Percentiles rank a stretch among this genome's conserved stretches.
These are phyloP conservation scores for Cranoglanis bouderius DNA, from an alignment of 2,113 vertebrate genomes.

Conservation along the genomic window DNA sequence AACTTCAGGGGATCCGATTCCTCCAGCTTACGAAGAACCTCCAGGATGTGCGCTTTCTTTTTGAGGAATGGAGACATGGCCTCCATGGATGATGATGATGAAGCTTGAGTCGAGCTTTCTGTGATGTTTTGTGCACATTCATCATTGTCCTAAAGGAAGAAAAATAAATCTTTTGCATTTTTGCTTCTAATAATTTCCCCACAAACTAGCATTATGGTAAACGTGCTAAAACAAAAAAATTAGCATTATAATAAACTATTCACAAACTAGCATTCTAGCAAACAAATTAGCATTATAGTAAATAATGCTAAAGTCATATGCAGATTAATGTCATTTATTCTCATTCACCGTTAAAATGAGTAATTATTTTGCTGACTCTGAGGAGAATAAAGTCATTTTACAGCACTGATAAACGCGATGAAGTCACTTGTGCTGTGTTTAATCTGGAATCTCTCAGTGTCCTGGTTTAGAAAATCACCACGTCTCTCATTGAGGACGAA, in stretches of 20 bases:
- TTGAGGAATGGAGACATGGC: conserved; percentile 92
- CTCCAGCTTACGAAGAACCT: conserved; percentile 90
- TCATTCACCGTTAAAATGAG: not conserved
- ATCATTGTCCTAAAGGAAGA: conserved; percentile 65
- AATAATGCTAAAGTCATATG: not conserved
- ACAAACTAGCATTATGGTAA: not conserved
- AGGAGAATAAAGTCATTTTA: not conserved
- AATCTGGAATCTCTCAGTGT: conserved; percentile 15
- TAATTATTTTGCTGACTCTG: not conserved
- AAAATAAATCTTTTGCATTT: conserved; percentile 29
- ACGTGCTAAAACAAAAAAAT: not conserved
- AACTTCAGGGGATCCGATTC: conserved; percentile 82
- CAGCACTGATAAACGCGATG: not conserved
- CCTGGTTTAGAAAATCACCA: conserved; percentile 21
- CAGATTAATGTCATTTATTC: not conserved
- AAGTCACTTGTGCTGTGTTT: not conserved
- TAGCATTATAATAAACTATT: not conserved
- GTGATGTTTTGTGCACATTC: conserved; percentile 68
- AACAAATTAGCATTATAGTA: not conserved
- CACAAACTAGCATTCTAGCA: not conserved
- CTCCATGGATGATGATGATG: conserved; percentile 72
- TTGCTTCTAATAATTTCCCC: not conserved
- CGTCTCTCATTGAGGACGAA: conserved; percentile 30
- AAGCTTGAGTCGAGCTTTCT: conserved; percentile 68
- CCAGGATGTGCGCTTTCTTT: conserved; percentile 95